phyloP scores from a whole-genome alignment of 64 coral and sea anemone genomes.

The Stichodactyla helianthus region DNA sequence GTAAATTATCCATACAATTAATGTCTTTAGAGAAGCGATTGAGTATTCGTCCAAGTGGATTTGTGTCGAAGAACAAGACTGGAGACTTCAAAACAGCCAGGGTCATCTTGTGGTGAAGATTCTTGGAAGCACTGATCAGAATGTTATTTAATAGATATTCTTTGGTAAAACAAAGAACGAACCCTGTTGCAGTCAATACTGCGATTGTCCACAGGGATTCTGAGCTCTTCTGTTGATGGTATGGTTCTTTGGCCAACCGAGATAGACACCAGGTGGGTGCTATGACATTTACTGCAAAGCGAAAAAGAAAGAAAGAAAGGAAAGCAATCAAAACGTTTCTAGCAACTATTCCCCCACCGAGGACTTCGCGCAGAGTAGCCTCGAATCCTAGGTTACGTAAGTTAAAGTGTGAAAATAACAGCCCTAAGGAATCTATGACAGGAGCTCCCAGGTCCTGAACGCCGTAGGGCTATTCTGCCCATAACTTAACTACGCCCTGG shows the following conservation, averaged over 20 bases:
- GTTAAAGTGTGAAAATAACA: too few species aligned
- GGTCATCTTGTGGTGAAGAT: slow-evolving; percentile 52
- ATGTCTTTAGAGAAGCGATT: slow-evolving; percentile 69
- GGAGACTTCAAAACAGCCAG: slow-evolving; percentile 2
- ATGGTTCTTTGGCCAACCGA: not conserved
- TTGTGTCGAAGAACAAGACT: slow-evolving; percentile 11
- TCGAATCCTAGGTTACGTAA: too few species aligned
- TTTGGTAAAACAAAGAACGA: not conserved
- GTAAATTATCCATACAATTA: slow-evolving; percentile 26
- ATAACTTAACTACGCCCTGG: too few species aligned
- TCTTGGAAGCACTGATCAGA: slow-evolving; percentile 24
- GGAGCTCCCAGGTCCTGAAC: too few species aligned
- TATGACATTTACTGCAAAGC: too few species aligned
- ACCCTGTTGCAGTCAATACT: not conserved
- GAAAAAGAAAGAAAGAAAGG: too few species aligned
- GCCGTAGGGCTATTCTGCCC: too few species aligned
- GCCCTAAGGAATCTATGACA: too few species aligned
- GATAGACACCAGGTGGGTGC: slow-evolving; percentile 35
- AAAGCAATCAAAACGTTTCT: too few species aligned
- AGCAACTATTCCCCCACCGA: too few species aligned
- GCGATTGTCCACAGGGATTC: slow-evolving; percentile 13
- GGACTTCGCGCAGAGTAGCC: too few species aligned
- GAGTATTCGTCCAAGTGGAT: slow-evolving; percentile 54
- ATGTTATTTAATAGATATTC: slow-evolving; percentile 18
- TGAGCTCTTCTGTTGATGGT: not conserved